Evolutionary conservation across 1,140 invertebrate species (phyloP), one percentile per base, ranked within the genome.

Genomic region (Himalopsyche phryganea): DNA sequence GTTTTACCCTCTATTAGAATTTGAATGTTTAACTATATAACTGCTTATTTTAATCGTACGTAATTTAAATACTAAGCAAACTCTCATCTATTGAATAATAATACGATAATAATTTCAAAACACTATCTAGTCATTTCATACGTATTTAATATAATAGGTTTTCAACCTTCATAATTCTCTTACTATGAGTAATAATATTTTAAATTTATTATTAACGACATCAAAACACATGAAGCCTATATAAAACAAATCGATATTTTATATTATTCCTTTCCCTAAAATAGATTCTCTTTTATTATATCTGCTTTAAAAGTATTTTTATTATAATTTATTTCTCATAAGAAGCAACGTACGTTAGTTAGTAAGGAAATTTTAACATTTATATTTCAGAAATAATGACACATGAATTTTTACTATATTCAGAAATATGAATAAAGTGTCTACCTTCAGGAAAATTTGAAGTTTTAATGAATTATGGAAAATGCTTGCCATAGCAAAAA

Each of bases 81-180:
- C 23, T 28, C 23, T 28, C 23, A 28, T 5, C 23, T 28, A 28
- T 28, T 28, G 23, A 28, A 28, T 28, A 28, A 28, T 28, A 28
- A 28, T 28, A 28, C 23, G 23, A 28, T 28, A 28, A 28, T 28
- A 28, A 28, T 28, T 28, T 9, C 23, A 28, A 45, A 45, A 19
- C 17, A 17, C 42, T 45, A 45, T 45, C 42, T 45, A 45, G 18
- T 45, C 42, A 11, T 45, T 45, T 45, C 18, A 45, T 15, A 45
- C 13, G 18, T 45, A n/a, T 40, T 15, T 15, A 40, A 40, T n/a
- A 5, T 40, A 15, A 40, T 15, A 13, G 38, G 15, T 13, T 40
- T 13, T 40, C n/a, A 13, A n/a, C 38, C 23, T 5, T 28, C 23
- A 28, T 28, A 28, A 28, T 28, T 28, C 23, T 28, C 23, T 28